Base-by-base conservation (phyloP, 1,140 invertebrate species). In the Capitella teleta region DNA sequence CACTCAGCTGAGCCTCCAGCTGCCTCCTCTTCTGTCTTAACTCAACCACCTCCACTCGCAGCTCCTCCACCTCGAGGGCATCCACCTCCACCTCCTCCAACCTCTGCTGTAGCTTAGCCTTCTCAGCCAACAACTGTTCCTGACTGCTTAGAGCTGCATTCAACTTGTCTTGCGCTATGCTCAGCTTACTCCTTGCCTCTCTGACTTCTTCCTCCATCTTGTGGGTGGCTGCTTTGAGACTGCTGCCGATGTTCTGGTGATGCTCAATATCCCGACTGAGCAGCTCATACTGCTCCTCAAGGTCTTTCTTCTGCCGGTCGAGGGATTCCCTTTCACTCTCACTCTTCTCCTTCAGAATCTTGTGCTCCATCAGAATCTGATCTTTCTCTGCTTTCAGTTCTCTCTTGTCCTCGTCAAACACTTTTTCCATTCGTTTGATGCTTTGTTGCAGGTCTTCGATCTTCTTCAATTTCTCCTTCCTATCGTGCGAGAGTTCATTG, bases 221-320 rank as follows among this genome's bases (percentile, higher is more conserved):
- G 37, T 60, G 61, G 28, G 72, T 61, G 47, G 53, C 61, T 61
- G 63, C 63, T 47, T 70, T 67, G 2, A 74, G 51, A 19, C 60
- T 62, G 30, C 64, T 52, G 21, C 71, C 52, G 34, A 74, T 60
- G 23, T 74, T 61, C 60, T 85, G 81, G 42, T 87, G 65, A 53
- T 86, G 76, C 30, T 87, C 83, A 62, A 87, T 86, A n/a, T 83
- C 83, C 18, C 79, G 75, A 2, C 79, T 79, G 8, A 90, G 65
- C 5, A 84, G 76, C 54, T 87, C 85, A 45, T 87, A 76, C 64
- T 68, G 67, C 8, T 52, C 54, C 36, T 57, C 46, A 19, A 68
- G 46, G 28, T 61, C 56, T 24, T 53, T 46, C 30, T 65, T 54
- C 51, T 68, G 57, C 28, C 53, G 60, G 40, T 54, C 55, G 10